Evolutionary conservation across 2,888 invertebrate genomes (phyloP), one percentile per base, ranked within the genome.

Genomic region (Cryptus armator): DNA sequence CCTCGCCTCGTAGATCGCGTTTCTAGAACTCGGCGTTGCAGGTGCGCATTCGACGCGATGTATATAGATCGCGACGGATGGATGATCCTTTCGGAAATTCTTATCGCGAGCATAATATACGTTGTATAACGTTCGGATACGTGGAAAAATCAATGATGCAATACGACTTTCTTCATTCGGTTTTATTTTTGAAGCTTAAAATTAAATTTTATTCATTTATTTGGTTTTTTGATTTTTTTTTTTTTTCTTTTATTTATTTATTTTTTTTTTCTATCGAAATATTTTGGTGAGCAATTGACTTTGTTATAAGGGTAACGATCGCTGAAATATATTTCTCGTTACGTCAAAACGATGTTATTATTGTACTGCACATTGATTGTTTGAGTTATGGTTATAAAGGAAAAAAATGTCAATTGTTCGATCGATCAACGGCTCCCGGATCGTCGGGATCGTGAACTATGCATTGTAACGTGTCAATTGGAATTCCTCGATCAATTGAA

Each of bases 401-500:
- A 56, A 56, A 19, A 56, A 6, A 56, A 56, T 10, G 10, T 10
- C 56, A 24, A 19, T 56, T 24, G 56, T 19, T 19, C 10, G 56
- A 37, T 29, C 62, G 72, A 72, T 56, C 44, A 29, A 67, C 12
- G 19, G 12, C 12, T 56, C 24, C 3, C 12, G 62, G 48, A 75
- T 64, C 46, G 10, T n/a, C 62, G 24, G 37, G 29, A 56, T 71
- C 32, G 32, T 37, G 24, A 68, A 70, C 16, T 44, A 24, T 12
- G n/a, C 12, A 74, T 62, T 29, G 48, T 14, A 48, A 74, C 14
- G 77, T 62, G 44, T 29, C 72, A 59, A 83, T 78, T 78, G 46
- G 72, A 67, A 78, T 78, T 72, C 37, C 29, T 82, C 66, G 59
- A 72, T 72, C 71, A 77, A 77, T 82, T 77, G 64, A 64, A 2